Base-by-base conservation (phyloP, 2,797 vertebrate species). In the Sorex maritimensis region DNA sequence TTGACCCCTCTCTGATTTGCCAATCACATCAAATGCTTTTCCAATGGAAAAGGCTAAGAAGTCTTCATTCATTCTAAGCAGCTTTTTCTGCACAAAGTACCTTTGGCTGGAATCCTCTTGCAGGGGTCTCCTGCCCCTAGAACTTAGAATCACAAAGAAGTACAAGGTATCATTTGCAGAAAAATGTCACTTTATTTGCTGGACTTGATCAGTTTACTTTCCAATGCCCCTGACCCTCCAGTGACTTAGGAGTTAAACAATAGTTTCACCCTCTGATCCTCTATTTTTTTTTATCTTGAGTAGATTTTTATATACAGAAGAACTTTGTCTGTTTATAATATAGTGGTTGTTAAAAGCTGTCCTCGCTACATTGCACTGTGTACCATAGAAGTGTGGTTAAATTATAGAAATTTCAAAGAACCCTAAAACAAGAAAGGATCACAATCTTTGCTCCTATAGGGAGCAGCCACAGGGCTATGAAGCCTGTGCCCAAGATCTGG, bases 1-100 rank as follows among this genome's bases (percentile, higher is more conserved):
- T 94, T 97, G 94, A 98, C 97, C 67, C 96, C 86, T 94, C 98
- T 97, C 94, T 96, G 95, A 97, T 97, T 97, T 97, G 73, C 80
- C 97, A 96, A 88, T 97, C 97, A 96, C 44, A 58, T 86, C 79
- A 95, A 97, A 96, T 75, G 74, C 90, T 97, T 94, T 90, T 93
- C 78, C 86, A 81, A 91, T 1, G 0, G 91, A 92, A 90, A 85
- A 96, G 92, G 0, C 85, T 95, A 95, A 95, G 95, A 95, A 95
- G 95, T 86, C 92, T 95, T 93, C 90, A 93, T 95, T 94, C 90
- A 94, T 96, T 95, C 95, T 88, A 87, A 95, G 13, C 80, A 72
- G 5, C 0, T 68, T 58, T 96, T 52, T 85, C 38, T 67, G 63
- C 88, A 95, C 79, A 95, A 93, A 95, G 69, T 93, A n/a, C 82